Evolutionary conservation across 2,113 vertebrate species (phyloP), one percentile per base, ranked within the genome.

Genomic region (Nettapus auritus): DNA sequence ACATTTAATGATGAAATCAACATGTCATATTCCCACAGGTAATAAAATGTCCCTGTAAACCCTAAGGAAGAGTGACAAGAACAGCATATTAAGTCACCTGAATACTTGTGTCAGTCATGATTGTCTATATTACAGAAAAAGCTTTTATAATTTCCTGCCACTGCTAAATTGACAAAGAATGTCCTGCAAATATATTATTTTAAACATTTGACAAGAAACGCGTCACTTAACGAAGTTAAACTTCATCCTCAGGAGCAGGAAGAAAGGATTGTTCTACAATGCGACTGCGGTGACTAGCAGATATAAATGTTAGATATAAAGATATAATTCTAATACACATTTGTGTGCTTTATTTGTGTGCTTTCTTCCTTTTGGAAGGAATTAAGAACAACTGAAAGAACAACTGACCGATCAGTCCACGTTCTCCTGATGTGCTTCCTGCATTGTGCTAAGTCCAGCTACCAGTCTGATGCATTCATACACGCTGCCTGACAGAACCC

Each of bases 241-340:
- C 7, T 59, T 88, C 8, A 26, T 50, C 26, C 25, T 62, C 16
- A 16, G 25, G 21, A 29, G 29, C 29, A 68, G 18, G 6, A 34
- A 75, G 17, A 57, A 67, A 78, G 26, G 34, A 28, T 86, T 4
- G 70, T 48, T 34, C 33, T 33, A 31, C 16, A 15, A 53, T 16
- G 22, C 19, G 1, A 1, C 3, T n/a, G 17, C 48, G 34, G 9
- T 36, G 48, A 75, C 8, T 2, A 3, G 22, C 21, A 68, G 15
- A n/a, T 42, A 42, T 48, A 48, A 48, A 48, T 22, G 46, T 48
- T 48, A 22, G 46, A 48, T 48, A 48, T 11, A 48, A 48, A 46
- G 22, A 62, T 75, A 62, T 11, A 52, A 73, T 15, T 48, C 26
- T 40, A 52, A 46, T 14, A 26, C 11, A 33, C 10, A 38, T 31